Base-by-base conservation (phyloP, 2,888 invertebrate species). In the Panopea generosa region DNA sequence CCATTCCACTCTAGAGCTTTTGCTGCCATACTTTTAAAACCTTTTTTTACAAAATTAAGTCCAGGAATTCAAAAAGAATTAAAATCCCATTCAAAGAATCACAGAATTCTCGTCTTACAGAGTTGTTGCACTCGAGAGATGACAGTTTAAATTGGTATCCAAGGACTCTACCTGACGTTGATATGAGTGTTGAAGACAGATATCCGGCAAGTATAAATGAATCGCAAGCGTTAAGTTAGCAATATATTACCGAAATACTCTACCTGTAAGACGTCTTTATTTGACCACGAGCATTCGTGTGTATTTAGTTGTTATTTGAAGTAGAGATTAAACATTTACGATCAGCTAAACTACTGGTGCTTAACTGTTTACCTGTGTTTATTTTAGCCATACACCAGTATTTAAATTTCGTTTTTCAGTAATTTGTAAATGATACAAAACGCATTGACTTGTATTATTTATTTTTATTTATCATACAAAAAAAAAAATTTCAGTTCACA, bases 101-200 rank as follows among this genome's bases (percentile, higher is more conserved):
- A 43, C 33, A 67, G 67, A 57, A 66, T 71, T 67, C 27, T 29
- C 38, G 33, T 18, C 3, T 20, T n/a, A n/a, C n/a, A n/a, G 29
- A 45, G 60, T 29, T 62, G 50, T 62, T 38, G 38, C 11, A 22
- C 14, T 45, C 60, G 26, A 22, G 50, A 24, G 50, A 50, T 38
- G 62, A 50, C 62, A 50, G 62, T 50, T 47, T 14, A 57, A 56
- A 52, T 52, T 62, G 47, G 77, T 78, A 78, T 78, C 77, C 77
- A 78, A 78, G 77, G 77, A 20, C 62, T n/a, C 24, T 33, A 50
- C 49, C 60, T 45, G 47, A n/a, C 43, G 62, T 55, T 59, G 57
- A 73, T 74, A 73, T 70, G 69, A 73, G 77, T 78, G 77, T 78
- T 66, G 70, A 70, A 69, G 62, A 74, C 66, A 40, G 73, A 78